Evolutionary conservation across 2,888 invertebrate species (phyloP), one percentile per base, ranked within the genome.

Genomic region (Chrysolina oricalcia): DNA sequence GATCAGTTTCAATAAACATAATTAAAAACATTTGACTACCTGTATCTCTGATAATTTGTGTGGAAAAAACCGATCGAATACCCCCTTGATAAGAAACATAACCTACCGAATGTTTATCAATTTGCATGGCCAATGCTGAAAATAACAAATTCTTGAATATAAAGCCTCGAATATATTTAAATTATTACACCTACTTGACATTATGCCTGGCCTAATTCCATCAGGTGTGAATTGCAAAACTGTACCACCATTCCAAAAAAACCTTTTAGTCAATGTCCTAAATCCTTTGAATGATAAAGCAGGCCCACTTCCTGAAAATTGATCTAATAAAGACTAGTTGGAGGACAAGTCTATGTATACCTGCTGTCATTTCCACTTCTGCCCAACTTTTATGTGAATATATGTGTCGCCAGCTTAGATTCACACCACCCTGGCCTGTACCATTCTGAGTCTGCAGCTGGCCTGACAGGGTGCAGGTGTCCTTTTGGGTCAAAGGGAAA

Each of bases 381-480:
- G 95, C 91, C 97, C 97, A 97, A 15, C 96, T 94, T 87, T 94
- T 95, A 70, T 96, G 94, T 0, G 95, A 94, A 71, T 95, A 91
- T 15, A 97, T 90, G 83, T 96, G 92, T 75, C 96, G 91, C 83
- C 95, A 94, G 8, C 94, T 92, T 17, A 96, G 87, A 81, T 94
- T 93, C 67, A 98, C 91, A n/a, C 94, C 93, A 0, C 96, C 95
- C 40, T 91, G 91, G 56, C 97, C 97, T 78, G 93, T 95, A 19
- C 98, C 98, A 91, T 98, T 98, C 82, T 96, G 94, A 1, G 96
- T 95, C 72, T 93, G 93, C 71, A 97, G 90, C 83, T 94, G 94
- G 9, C 97, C 97, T 11, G 95, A 94, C 83, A 98, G 90, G 0
- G 94, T 94, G 80, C 95, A 92, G 0, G 97, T 97, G 84, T 98